Evolutionary conservation across 2,888 invertebrate genomes (phyloP), one percentile per base, ranked within the genome.

Genomic region (Autographa gamma): DNA sequence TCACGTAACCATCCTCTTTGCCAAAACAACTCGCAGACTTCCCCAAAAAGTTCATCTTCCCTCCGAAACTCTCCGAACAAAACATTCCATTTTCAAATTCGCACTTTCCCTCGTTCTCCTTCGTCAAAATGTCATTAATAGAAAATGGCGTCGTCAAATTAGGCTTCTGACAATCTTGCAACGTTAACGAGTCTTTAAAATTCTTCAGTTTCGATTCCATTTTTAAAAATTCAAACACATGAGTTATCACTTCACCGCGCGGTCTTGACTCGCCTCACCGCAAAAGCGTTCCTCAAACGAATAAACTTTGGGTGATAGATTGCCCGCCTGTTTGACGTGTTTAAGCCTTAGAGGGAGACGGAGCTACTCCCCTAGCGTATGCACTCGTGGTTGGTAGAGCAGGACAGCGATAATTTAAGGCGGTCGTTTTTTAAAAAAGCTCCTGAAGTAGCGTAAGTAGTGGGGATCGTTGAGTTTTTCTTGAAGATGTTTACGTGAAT

Each of bases 71-170:
- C 63, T 88, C 88, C 71, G 88, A 84, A 81, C 91, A 88, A 82
- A 92, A 93, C 90, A 90, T 92, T 90, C 90, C 91, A 90, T 92
- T 92, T 87, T 94, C 94, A 88, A 93, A 93, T 77, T 92, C 91
- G 82, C 91, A 94, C 88, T 92, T 95, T 76, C 90, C 88, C 73
- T 94, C 95, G 65, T 93, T 95, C 86, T 96, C 96, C 79, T 93
- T 95, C n/a, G 97, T 97, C 86, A 97, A 91, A 88, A 97, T 97
- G 85, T 97, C 97, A 83, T 97, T 97, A 68, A 97, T 97, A 13
- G 97, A 97, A 91, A 97, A 97, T 48, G 97, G 97, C 13, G 97
- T 97, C 13, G 96, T 93, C 76, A 95, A 85, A 85, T 83, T 92
- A 0, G 92, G 92, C 80, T 95, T 95, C 77, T 95, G 95, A 90